Percentiles rank a stretch among this genome's conserved stretches.
Conservation (phyloP, 2,113 vertebrate species). For the Philantomba maxwellii region DNA sequence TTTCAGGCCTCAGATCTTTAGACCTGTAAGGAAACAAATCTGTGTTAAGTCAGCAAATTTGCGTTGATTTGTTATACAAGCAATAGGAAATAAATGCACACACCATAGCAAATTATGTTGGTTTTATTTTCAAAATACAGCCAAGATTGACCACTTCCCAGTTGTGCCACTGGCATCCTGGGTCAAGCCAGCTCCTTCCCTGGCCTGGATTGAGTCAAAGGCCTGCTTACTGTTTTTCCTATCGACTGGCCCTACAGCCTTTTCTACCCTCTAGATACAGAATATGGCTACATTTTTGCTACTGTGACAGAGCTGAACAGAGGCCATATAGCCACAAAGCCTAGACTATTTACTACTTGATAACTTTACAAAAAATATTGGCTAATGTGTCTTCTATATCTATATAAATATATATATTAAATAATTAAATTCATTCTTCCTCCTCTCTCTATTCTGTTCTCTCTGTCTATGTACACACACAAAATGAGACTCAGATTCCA, state of each 20-base stretch:
- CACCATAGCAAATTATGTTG: not conserved
- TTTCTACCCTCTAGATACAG: not conserved
- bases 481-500: not conserved
- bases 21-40: not conserved
- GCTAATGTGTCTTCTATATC: not conserved
- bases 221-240: not conserved
- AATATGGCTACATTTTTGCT: not conserved
- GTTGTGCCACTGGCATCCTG: not conserved
- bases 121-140: not conserved
- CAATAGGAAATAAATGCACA: not conserved
- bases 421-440: not conserved
- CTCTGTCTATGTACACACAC: not conserved
- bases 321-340: not conserved
- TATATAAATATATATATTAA: not conserved
- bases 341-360: not conserved
- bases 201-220: not conserved
- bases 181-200: not conserved
- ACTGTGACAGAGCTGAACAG: not conserved
- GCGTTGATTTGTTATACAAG: not conserved
- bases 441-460: not conserved
- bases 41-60: not conserved
- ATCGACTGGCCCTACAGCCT: not conserved
- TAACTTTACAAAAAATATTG: not conserved
- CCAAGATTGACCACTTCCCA: not conserved
- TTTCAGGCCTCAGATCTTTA: not conserved